These are phyloP conservation scores for Halichoeres trimaculatus DNA, from an alignment of 2,113 vertebrate genomes.

Conservation along the genomic window DNA sequence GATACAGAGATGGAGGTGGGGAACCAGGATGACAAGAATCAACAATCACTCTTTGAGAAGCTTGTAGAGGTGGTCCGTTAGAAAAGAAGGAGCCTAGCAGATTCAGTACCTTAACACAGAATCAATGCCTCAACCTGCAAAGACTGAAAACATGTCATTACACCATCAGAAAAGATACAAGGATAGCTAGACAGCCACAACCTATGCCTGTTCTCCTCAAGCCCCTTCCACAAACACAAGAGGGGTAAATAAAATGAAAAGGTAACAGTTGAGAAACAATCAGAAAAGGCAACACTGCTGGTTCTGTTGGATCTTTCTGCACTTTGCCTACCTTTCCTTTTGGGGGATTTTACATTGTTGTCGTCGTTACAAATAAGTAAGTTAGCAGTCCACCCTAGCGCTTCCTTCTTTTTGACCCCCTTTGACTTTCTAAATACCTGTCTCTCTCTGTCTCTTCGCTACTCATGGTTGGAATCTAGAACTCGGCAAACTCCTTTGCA, in stretches of 20 bases:
- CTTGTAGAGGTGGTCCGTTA: slow-evolving; percentile 54
- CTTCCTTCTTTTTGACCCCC: slow-evolving; percentile 63
- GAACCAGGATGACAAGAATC: slow-evolving; percentile 48
- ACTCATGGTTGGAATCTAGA: slow-evolving; percentile 83
- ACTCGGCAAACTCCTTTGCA: slow-evolving; percentile 94
- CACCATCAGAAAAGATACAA: slow-evolving; percentile 70
- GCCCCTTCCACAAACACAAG: slow-evolving; percentile 72
- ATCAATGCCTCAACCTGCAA: slow-evolving; percentile 71
- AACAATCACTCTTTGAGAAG: slow-evolving; percentile 67
- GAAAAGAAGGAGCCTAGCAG: slow-evolving; percentile 54
- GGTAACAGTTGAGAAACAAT: slow-evolving; percentile 81
- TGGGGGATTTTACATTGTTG: slow-evolving; percentile 72
- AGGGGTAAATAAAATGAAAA: slow-evolving; percentile 77
- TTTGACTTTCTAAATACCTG: slow-evolving; percentile 65
- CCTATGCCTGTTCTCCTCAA: slow-evolving; percentile 62
- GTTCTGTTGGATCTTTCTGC: slow-evolving; percentile 79
- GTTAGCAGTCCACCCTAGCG: slow-evolving; percentile 77
- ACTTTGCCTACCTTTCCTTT: slow-evolving; percentile 63
- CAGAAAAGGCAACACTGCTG: slow-evolving; percentile 86
- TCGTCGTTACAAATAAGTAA: slow-evolving; percentile 80
- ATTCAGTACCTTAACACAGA: slow-evolving; percentile 78
- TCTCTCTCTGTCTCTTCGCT: slow-evolving; percentile 52
- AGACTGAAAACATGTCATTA: slow-evolving; percentile 70
- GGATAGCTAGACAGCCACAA: slow-evolving; percentile 61
- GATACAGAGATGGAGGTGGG: slow-evolving; percentile 54